Evolutionary conservation across 2,888 invertebrate genomes (phyloP), one percentile per base, ranked within the genome.

Genomic region (Ramazzottius varieornatus): DNA sequence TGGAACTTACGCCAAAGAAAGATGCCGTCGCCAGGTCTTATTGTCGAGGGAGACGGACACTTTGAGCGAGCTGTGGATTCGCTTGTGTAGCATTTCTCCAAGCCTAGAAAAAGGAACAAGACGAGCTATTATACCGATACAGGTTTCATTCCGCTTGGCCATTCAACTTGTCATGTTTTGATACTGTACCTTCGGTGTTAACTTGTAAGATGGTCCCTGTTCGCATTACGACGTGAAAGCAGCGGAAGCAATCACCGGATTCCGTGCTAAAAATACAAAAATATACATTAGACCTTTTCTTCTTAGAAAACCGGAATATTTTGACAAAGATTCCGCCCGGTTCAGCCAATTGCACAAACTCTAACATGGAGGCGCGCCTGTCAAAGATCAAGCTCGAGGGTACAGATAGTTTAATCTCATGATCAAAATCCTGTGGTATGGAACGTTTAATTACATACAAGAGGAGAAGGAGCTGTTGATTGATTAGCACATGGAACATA

Each of bases 191-290:
- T 68, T 81, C 79, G 24, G 81, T 80, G 71, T 80, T 79, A 29
- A 83, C 80, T 72, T 82, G 81, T 46, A 83, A 77, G 64, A 83
- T 78, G 72, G 82, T 83, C 65, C 79, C 76, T 2, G 83, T 80
- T 67, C 81, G 79, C 66, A 82, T 75, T 68, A 79, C 77, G 67
- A 83, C 71, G 68, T 81, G 80, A 69, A 83, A 80, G 71, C 83
- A 83, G 67, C 82, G 77, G 69, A 81, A 80, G 72, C 83, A 83
- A 68, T 78, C 79, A 54, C 79, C 79, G 67, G 79, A 80, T 34
- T 78, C 79, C 67, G 79, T 80, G 69, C 81, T 81, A 72, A 65
- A 73, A 75, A 20, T 67, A 68, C 46, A 64, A 13, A 33, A 32
- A 66, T 32, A 65, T 2, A 66, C n/a, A n/a, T n/a, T n/a, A n/a